Base-by-base conservation (phyloP, 2,797 vertebrate species). In the Schizopygopsis pylzovi region DNA sequence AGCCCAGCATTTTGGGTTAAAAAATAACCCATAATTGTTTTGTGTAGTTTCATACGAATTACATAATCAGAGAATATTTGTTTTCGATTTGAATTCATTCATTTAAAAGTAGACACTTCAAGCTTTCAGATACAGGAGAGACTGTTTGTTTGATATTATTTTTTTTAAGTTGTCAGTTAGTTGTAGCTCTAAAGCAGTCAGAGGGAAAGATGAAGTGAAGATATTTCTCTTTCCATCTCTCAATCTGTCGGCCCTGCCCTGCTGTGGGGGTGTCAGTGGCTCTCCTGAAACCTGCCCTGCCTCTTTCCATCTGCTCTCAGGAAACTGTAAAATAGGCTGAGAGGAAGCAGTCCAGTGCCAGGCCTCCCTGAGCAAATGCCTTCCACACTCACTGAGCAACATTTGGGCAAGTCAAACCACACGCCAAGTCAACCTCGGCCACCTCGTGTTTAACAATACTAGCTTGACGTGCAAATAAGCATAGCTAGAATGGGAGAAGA, bases 301-400 rank as follows among this genome's bases (percentile, higher is more conserved):
- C 72, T 86, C 81, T 82, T 79, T 89, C 89, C 88, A 89, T 92
- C 89, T 92, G 91, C 85, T 91, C 87, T 90, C 87, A 87, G 91
- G 85, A 90, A 90, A 87, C 89, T 33, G 47, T 83, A 54, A 75
- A 86, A 82, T 59, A 88, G 71, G 25, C 65, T 7, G 79, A 75
- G 59, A 84, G 83, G 85, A 89, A 87, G 79, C 54, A 37, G 28
- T 56, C 11, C 63, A 52, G 45, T 78, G 83, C 87, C 82, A 85
- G 65, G 63, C 41, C 73, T 72, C 49, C 54, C 61, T 73, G 73
- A 88, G 45, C 52, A 86, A 86, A 88, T 83, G 76, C 81, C 81
- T 79, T 88, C 75, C 81, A 80, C 81, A 71, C 63, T 86, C 68
- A 56, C 84, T 59, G 68, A 45, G 81, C 70, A 79, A 59, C 81